Conservation (phyloP, 1,140 invertebrate genomes). For the Bombus cullumanus region DNA sequence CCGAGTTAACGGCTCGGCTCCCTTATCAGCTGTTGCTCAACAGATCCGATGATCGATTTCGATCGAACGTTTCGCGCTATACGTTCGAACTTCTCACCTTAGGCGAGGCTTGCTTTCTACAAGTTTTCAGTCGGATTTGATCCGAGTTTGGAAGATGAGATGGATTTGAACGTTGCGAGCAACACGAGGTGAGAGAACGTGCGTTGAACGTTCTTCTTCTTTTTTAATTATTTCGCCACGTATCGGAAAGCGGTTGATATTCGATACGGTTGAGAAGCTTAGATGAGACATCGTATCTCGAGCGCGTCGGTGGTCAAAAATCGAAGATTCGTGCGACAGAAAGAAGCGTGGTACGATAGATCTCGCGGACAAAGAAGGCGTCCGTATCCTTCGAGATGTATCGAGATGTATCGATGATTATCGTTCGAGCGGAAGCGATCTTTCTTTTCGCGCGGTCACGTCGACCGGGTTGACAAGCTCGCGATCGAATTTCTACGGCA, state of each 20-base stretch:
- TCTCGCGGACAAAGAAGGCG: constrained; percentile 22
- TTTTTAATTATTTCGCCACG: neutral
- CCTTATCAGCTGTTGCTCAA: constrained; percentile 9
- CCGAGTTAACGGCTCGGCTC: constrained; percentile 10
- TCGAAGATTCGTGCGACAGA: neutral
- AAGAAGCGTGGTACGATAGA: constrained; percentile 1
- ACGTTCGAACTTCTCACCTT: neutral
- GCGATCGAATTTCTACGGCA: constrained; percentile 75
- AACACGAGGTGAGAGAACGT: no score
- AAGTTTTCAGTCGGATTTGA: no score
- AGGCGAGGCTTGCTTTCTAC: neutral
- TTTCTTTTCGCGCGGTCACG: constrained; percentile 68
- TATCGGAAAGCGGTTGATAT: neutral
- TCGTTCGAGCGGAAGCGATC: constrained; percentile 75
- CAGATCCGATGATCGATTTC: constrained; percentile 42
- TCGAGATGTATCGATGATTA: constrained; percentile 74
- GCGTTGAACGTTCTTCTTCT: neutral
- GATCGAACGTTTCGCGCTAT: neutral
- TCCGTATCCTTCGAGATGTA: constrained; percentile 53
- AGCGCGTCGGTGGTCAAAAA: neutral
- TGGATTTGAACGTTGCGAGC: no score
- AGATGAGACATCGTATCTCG: neutral
- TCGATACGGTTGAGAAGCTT: constrained; percentile 8
- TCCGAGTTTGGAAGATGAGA: no score
- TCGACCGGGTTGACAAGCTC: constrained; percentile 69